A percentile compares a stretch with the other conserved stretches of the same genome.
Conservation (phyloP, 1,140 invertebrate genomes). For the Pseudomyrmex gracilis region DNA sequence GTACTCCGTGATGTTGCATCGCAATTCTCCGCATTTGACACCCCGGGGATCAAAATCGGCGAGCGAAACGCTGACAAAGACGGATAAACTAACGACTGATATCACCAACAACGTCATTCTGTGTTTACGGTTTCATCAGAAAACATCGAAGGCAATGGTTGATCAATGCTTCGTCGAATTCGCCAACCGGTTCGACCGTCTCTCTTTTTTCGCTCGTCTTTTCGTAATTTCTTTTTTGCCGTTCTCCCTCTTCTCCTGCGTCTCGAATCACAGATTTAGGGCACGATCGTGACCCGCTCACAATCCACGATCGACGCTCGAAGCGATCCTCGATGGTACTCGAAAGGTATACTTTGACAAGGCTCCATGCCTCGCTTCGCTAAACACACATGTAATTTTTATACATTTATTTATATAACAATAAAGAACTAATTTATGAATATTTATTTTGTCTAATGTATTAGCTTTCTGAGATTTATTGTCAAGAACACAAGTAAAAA, state of each 20-base stretch:
- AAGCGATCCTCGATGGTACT: slow-evolving; percentile 59
- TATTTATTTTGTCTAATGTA: not conserved
- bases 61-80: slow-evolving; percentile 12
- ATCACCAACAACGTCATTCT: slow-evolving; percentile 24
- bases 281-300: slow-evolving; percentile 35
- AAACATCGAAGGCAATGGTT: not conserved
- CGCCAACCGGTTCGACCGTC: not conserved
- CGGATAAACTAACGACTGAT: not conserved
- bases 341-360: slow-evolving; percentile 63
- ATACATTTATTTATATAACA: no score
- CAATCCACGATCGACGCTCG: slow-evolving; percentile 10
- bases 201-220: not conserved
- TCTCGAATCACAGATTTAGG: slow-evolving; percentile 41
- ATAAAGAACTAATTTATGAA: not conserved
- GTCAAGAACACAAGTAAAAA: no score
- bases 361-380: slow-evolving; percentile 68
- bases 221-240: not conserved
- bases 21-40: slow-evolving; percentile 83
- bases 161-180: not conserved
- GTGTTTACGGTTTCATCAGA: slow-evolving; percentile 14
- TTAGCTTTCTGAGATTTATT: no score
- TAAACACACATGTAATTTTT: not conserved
- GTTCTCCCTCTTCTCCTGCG: not conserved
- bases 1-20: slow-evolving; percentile 85
- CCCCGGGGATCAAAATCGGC: slow-evolving; percentile 82